Base-by-base conservation (phyloP, 1,140 invertebrate species). In the Arctopsyche grandis region DNA sequence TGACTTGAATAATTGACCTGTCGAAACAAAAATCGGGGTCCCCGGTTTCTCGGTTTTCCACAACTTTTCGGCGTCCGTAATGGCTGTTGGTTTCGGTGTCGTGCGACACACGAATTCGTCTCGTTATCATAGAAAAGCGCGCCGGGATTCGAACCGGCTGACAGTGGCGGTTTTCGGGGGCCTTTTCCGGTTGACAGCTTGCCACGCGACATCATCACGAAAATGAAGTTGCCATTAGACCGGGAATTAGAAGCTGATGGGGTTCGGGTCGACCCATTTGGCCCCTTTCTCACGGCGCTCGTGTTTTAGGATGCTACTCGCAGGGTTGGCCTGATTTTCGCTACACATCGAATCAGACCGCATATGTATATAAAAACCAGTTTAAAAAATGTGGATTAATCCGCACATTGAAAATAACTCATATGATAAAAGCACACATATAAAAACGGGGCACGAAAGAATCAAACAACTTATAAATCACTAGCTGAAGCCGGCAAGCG, bases 181-280 rank as follows among this genome's bases (percentile, higher is more conserved):
- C 1, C n/a, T n/a, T 38, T 38, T 38, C 12, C 16, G 22, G 22
- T 26, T 66, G 63, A 66, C 22, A 22, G 19, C 56, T n/a, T 56
- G 24, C 63, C 71, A 74, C 74, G 74, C 74, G 74, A 76, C 74
- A 76, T 76, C 74, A 76, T 76, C 74, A 76, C 74, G 56, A 63
- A 63, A 74, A 76, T 76, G 56, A 63, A 26, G 74, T 24, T 21
- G 58, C 14, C 26, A 24, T 71, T 46, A 46, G 22, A 9, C 26
- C 1, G 12, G 22, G 26, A 76, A 76, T 63, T 58, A 63, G 74
- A 16, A 29, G 16, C 29, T 56, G 70, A 52, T 48, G 46, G 48
- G 29, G 29, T 38, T 38, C 3, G 29, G 29, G 1, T 38, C 3
- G 48, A 3, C 48, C 48, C 48, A 52, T 52, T 52, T 52, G 48